Evolutionary conservation across 92 coral and sea anemone species (phyloP), one percentile per base, ranked within the genome.

Genomic region (Palythoa caribaeorum): DNA sequence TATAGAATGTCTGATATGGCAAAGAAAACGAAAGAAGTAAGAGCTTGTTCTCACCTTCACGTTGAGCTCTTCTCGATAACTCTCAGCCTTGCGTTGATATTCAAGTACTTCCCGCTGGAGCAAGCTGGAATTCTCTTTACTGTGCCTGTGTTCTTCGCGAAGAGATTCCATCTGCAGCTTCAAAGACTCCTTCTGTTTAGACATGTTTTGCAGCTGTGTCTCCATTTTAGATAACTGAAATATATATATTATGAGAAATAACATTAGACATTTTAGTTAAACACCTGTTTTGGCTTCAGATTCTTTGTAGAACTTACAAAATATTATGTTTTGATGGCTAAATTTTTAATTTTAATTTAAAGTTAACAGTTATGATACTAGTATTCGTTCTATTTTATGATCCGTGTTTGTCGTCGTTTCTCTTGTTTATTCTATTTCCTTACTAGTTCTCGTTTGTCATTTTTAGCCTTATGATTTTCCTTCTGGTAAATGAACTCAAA

Each of bases 151-250:
- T 53, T 94, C 96, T n/a, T 87, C 88, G n/a, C 90, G 90, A 36
- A 90, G 39, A 19, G 88, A 91, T 5, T 84, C 92, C 3, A 94
- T 88, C 73, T 92, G 96, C 5, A 20, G 53, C 73, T 84, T 74
- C 12, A 94, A 87, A 14, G 83, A 72, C 73, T 94, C 93, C 70
- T 80, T 94, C 79, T 94, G 96, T 50, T 90, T 94, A 6, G 88
- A 75, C 68, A 90, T 73, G 87, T 92, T 92, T 44, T 91, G 90
- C 20, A 94, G 70, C 84, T 94, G 94, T 89, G 89, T 81, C 76
- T 94, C 96, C 74, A 93, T 85, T 84, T 94, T 94, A 71, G 94
- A 94, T 21, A 88, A 84, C 96, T 94, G 84, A 3, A 28, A 72
- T 75, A n/a, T 55, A 81, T 8, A 85, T 38, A 19, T 75, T 40